These are phyloP conservation scores for Anthoscopus minutus DNA, from an alignment of 2,113 vertebrate genomes.

Conservation along the genomic window DNA sequence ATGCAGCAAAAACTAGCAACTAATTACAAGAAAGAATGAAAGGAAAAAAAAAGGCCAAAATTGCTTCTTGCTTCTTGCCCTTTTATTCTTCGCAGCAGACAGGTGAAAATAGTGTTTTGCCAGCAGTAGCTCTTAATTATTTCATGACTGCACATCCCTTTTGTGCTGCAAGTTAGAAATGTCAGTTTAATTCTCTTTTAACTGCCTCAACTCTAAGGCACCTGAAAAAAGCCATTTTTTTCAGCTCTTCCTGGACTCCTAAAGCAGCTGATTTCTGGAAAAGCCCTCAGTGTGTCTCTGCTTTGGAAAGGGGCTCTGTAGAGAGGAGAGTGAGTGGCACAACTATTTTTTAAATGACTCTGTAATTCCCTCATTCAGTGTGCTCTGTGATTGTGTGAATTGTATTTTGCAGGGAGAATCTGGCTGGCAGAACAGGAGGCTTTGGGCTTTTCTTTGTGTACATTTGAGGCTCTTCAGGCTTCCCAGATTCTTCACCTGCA, in stretches of 20 bases:
- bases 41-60: neutral
- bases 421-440: neutral
- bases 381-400: neutral
- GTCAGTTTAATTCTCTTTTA: conserved; percentile 22
- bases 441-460: neutral
- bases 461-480: neutral
- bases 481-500: neutral
- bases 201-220: neutral
- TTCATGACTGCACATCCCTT: neutral
- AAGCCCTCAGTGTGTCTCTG: neutral
- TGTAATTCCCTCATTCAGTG: fast-evolving
- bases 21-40: neutral
- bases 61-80: neutral
- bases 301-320: neutral
- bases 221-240: neutral
- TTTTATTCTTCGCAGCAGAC: neutral
- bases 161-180: neutral
- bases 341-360: neutral
- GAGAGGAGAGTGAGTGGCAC: neutral
- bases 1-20: neutral
- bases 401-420: neutral
- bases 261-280: neutral
- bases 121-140: neutral
- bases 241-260: neutral
- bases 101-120: neutral